Percentiles rank a stretch among this genome's conserved stretches.
phyloP scores from a whole-genome alignment of 2,113 vertebrate genomes.

The Cyprinodon tularosa region DNA sequence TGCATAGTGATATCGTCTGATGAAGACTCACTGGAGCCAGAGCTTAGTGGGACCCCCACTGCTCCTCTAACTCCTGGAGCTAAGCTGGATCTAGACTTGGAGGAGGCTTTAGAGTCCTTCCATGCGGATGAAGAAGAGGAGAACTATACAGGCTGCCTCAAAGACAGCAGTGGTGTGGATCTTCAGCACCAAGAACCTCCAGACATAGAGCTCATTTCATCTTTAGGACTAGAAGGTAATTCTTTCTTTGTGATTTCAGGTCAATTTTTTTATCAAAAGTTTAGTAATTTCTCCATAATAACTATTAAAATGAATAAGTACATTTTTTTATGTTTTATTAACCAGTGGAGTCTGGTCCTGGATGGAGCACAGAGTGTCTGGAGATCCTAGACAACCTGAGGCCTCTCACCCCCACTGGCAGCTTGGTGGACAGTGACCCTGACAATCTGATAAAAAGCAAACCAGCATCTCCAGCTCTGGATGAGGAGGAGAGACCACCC shows the following conservation, averaged over 20 bases:
- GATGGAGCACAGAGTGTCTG: constrained; percentile 62
- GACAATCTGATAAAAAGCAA: constrained; percentile 76
- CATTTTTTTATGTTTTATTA: constrained; percentile 8
- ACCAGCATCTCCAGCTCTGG: constrained; percentile 64
- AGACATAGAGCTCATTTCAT: constrained; percentile 49
- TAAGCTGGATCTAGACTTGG: constrained; percentile 60
- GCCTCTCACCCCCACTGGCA: constrained; percentile 79
- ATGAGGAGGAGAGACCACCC: constrained; percentile 82
- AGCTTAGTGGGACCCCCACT: constrained; percentile 58
- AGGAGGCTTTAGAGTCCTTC: constrained; percentile 50
- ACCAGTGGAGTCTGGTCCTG: constrained; percentile 47
- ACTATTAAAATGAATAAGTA: not conserved
- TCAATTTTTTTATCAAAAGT: not conserved
- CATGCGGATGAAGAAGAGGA: constrained; percentile 6
- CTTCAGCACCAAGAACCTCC: constrained; percentile 21
- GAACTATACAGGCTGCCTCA: constrained; percentile 14
- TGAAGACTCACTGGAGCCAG: constrained; percentile 68
- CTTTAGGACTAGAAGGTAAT: constrained; percentile 63
- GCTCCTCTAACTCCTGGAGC: constrained; percentile 69
- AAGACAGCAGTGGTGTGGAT: constrained; percentile 23
- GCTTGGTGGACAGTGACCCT: constrained; percentile 74
- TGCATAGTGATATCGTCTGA: constrained; percentile 72
- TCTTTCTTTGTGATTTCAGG: not conserved
- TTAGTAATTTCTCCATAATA: too few relatives aligned
- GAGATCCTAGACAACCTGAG: constrained; percentile 67